Base-by-base conservation (phyloP, 2,113 vertebrate species). In the Heptranchias perlo region DNA sequence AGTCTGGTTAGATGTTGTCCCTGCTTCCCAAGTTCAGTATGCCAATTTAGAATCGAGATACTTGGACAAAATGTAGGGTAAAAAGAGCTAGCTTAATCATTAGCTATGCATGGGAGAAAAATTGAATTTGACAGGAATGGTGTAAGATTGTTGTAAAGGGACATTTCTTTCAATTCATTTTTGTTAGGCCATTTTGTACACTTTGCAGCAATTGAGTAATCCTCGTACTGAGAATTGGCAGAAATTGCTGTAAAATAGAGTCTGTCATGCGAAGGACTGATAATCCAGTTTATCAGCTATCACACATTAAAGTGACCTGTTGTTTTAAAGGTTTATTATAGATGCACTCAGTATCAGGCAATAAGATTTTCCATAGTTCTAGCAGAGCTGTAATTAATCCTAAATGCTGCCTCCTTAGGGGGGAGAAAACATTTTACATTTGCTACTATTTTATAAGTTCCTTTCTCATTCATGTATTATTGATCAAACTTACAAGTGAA, bases 341-440 rank as follows among this genome's bases (percentile, higher is more conserved):
- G 28, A 95, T 95, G 94, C 94, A 95, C 62, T 95, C 44, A 69
- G 14, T 31, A 35, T 28, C 64, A 73, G 28, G 94, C 65, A 31
- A 69, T 31, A 47, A 73, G 64, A 95, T 49, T 69, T 95, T 95
- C 62, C 44, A 31, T 73, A 73, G 65, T 69, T 69, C 44, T 69
- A 35, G 39, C 99, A 99, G 98, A 98, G 98, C 98, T 98, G 98
- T 99, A 99, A 99, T 99, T 99, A 99, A 99, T 99, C 98, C 98
- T 98, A 98, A 99, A 99, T 99, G 99, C 98, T 98, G 98, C 98
- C 98, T 99, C 98, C 99, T 99, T 99, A 99, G 99, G 99, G 99
- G 99, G 99, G 99, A 99, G 99, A 99, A 99, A 99, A 99, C 98
- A 98, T 98, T 98, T 98, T 98, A 98, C 97, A 84, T 98, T 98